These are phyloP conservation scores for Parambassis ranga DNA, from an alignment of 2,797 vertebrate species.

Conservation along the genomic window DNA sequence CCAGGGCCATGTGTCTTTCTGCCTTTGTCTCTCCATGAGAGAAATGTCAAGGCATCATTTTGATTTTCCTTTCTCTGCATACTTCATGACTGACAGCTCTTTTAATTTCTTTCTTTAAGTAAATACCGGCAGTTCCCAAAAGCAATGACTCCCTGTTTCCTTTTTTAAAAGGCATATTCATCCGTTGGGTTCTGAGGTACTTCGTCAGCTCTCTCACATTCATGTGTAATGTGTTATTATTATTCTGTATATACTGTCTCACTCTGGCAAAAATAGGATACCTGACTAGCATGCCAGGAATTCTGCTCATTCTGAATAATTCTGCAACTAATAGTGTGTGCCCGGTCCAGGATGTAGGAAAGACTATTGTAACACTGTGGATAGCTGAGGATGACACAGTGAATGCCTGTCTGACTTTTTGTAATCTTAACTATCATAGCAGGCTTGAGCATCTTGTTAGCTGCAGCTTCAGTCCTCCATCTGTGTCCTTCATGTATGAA, in stretches of 20 bases:
- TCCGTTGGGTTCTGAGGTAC: slow-evolving; percentile 4
- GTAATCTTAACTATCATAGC: background rate
- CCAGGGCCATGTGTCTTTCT: background rate
- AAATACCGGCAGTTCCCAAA: slow-evolving; percentile 21
- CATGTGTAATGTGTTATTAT: slow-evolving; percentile 19
- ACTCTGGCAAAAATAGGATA: slow-evolving; percentile 13
- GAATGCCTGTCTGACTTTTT: background rate
- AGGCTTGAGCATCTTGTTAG: background rate
- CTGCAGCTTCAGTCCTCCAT: background rate
- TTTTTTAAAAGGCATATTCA: slow-evolving; percentile 15
- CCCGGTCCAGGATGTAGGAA: background rate
- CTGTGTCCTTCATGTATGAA: no score
- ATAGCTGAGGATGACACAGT: background rate
- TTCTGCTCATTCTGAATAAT: background rate
- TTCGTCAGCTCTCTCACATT: slow-evolving; percentile 27
- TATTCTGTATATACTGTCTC: slow-evolving; percentile 11
- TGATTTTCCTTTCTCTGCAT: slow-evolving; percentile 31
- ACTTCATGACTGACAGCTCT: slow-evolving; percentile 30
- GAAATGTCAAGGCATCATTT: slow-evolving; percentile 44
- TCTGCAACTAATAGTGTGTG: background rate
- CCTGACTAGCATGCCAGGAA: background rate
- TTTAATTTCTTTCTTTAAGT: slow-evolving; percentile 43
- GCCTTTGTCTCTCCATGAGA: slow-evolving; percentile 20
- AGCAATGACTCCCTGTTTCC: slow-evolving; percentile 3
- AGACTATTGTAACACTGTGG: background rate